A percentile compares a stretch with the other conserved stretches of the same genome.
phyloP scores from a whole-genome alignment of 64 coral and sea anemone species.

The Pocillopora damicornis region DNA sequence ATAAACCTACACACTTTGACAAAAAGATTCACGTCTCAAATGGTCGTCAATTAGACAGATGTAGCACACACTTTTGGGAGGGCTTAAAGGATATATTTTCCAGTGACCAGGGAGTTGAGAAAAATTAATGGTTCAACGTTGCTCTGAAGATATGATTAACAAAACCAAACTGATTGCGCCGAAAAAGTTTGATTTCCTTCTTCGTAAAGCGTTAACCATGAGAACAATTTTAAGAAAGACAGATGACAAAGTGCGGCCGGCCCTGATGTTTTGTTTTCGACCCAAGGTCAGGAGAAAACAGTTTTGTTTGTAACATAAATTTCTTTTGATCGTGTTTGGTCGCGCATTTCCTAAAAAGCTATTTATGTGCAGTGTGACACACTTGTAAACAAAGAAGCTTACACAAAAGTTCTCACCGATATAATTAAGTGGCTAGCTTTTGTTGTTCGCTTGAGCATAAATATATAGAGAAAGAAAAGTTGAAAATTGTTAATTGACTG shows the following conservation, averaged over 20 bases:
- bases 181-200: neutral
- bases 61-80: neutral
- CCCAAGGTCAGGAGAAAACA: constrained; percentile 21
- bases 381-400: constrained; percentile 23
- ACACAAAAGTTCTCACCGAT: constrained; percentile 28
- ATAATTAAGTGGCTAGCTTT: constrained; percentile 37
- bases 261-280: constrained; percentile 15
- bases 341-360: neutral
- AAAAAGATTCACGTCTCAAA: neutral
- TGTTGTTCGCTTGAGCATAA: neutral
- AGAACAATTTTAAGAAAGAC: constrained; percentile 25
- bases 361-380: neutral
- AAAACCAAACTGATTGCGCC: neutral
- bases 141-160: neutral
- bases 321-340: neutral
- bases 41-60: neutral
- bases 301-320: neutral
- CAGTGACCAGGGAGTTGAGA: neutral
- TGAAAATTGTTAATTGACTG: constrained; percentile 18
- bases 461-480: neutral
- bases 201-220: neutral
- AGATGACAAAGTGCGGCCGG: neutral
- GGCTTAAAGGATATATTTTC: neutral
- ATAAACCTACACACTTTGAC: neutral
- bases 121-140: neutral